Conservation (phyloP, 2,113 vertebrate genomes). For the Pipra filicauda region DNA sequence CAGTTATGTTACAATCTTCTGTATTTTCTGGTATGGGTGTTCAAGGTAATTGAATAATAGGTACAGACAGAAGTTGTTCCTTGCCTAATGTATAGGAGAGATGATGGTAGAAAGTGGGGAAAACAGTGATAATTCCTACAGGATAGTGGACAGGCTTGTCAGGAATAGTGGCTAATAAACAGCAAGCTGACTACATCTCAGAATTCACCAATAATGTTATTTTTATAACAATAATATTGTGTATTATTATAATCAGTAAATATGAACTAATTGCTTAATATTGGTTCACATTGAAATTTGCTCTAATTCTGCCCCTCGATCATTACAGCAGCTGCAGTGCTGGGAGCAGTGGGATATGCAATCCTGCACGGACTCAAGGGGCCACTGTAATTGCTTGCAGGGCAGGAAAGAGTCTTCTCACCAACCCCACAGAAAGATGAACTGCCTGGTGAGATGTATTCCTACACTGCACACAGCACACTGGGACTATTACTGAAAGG, state of each 20-base stretch:
- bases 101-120: background rate
- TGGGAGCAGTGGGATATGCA: background rate
- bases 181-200: background rate
- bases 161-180: background rate
- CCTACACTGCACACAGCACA: background rate
- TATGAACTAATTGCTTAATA: background rate
- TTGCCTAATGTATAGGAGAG: background rate
- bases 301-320: background rate
- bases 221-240: background rate
- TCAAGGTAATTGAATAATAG: background rate
- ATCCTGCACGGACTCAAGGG: background rate
- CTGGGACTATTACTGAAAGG: background rate
- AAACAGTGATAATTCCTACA: background rate
- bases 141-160: background rate
- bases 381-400: background rate
- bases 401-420: background rate
- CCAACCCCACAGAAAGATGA: background rate
- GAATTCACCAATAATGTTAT: background rate
- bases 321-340: background rate
- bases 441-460: background rate
- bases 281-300: background rate
- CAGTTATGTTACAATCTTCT: background rate
- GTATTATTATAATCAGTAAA: background rate
- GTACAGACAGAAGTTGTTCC: background rate
- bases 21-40: background rate